These are phyloP conservation scores for Danio albolineatus DNA, from an alignment of 2,797 vertebrate species.

Conservation along the genomic window DNA sequence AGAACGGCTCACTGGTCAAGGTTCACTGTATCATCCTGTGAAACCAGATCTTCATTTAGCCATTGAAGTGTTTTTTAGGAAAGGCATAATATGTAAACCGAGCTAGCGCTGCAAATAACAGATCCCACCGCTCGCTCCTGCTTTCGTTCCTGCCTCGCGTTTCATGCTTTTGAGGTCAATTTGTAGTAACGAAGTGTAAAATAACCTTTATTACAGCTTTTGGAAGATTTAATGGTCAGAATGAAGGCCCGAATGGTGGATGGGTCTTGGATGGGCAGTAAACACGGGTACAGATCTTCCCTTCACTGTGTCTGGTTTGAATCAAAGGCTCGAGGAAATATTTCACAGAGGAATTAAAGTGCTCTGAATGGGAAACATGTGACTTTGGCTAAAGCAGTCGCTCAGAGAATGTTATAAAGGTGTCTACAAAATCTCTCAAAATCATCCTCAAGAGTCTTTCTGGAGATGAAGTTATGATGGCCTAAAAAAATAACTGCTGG, in stretches of 20 bases:
- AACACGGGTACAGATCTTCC: slow-evolving; percentile 55
- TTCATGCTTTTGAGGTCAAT: slow-evolving; percentile 73
- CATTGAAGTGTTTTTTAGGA: slow-evolving; percentile 22
- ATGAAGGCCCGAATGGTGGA: slow-evolving; percentile 63
- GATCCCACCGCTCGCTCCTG: slow-evolving; percentile 68
- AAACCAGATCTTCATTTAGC: slow-evolving; percentile 70
- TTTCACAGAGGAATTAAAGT: slow-evolving; percentile 77
- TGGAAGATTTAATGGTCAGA: slow-evolving; percentile 55
- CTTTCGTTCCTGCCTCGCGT: slow-evolving; percentile 60
- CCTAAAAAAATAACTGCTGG: background rate
- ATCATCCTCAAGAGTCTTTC: slow-evolving; percentile 71
- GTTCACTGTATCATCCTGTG: slow-evolving; percentile 66
- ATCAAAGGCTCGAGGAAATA: slow-evolving; percentile 80
- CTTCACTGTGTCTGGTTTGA: slow-evolving; percentile 75
- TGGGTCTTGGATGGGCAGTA: slow-evolving; percentile 69
- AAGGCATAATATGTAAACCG: slow-evolving; percentile 73
- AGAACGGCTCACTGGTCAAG: slow-evolving; percentile 47
- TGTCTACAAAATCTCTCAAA: slow-evolving; percentile 64
- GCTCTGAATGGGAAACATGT: slow-evolving; percentile 78
- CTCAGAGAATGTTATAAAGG: background rate
- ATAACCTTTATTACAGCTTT: slow-evolving; percentile 70
- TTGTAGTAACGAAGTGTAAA: slow-evolving; percentile 76
- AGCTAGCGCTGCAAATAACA: slow-evolving; percentile 62
- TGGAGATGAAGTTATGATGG: background rate
- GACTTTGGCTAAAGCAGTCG: background rate